A percentile compares a stretch with the other conserved stretches of the same genome.
Conservation (phyloP, 2,888 invertebrate genomes). For the Hypolimnas misippus region DNA sequence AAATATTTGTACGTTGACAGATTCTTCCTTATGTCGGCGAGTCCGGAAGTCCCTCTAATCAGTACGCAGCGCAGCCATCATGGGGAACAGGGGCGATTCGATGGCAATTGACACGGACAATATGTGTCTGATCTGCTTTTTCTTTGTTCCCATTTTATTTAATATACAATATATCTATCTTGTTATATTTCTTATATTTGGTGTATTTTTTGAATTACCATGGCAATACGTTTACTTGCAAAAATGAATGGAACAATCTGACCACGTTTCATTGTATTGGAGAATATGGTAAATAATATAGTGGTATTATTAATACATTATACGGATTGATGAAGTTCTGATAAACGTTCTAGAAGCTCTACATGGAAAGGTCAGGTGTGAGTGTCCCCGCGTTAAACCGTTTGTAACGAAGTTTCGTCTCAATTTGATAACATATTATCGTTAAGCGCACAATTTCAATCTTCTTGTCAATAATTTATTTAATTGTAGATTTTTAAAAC, state of each 20-base stretch:
- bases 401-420: slow-evolving; percentile 13
- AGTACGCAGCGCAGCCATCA: slow-evolving; percentile 33
- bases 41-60: slow-evolving; percentile 38
- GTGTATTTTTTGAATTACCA: no score
- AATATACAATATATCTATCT: background rate
- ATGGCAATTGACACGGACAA: slow-evolving; percentile 29
- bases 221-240: no score
- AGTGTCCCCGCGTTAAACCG: slow-evolving; percentile 6
- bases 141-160: background rate
- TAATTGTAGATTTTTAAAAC: background rate
- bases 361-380: slow-evolving; percentile 25
- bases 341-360: slow-evolving; percentile 19
- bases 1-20: slow-evolving; percentile 30
- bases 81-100: slow-evolving; percentile 34
- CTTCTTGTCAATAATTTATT: background rate
- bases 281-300: no score
- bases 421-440: slow-evolving; percentile 15
- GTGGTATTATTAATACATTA: no score
- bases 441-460: slow-evolving; percentile 15
- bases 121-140: slow-evolving; percentile 20
- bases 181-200: background rate
- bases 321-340: background rate
- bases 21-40: slow-evolving; percentile 37
- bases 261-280: no score
- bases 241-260: no score